Evolutionary conservation across 2,888 invertebrate genomes (phyloP).

Genomic region (Caenorhabditis virilis): DNA sequence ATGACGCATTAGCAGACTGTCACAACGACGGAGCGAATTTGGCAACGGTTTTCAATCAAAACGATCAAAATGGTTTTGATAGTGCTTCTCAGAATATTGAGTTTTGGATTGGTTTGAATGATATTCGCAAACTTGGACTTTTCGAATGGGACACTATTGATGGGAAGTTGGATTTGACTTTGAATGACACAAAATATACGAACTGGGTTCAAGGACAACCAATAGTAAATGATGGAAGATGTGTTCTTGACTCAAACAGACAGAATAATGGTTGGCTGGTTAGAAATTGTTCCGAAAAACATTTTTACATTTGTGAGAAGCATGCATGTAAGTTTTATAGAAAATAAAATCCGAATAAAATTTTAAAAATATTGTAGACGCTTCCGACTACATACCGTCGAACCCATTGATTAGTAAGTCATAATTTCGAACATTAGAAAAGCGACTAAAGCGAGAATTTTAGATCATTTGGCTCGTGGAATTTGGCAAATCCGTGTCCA

Average conservation of each 20-base stretch:
- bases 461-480: conserved; percentile 46
- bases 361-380: conserved; percentile 11
- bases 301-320: conserved; percentile 44
- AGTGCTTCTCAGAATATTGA: conserved; percentile 15
- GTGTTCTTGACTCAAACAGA: conserved; percentile 34
- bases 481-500: conserved; percentile 45
- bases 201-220: conserved; percentile 49
- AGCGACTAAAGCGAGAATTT: conserved; percentile 2
- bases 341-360: not conserved
- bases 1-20: conserved; percentile 39
- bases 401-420: conserved; percentile 22
- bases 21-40: conserved; percentile 34
- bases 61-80: conserved; percentile 26
- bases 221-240: conserved; percentile 10
- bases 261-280: conserved; percentile 28
- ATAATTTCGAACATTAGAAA: not conserved
- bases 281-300: conserved; percentile 27
- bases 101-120: conserved; percentile 54
- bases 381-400: conserved; percentile 20
- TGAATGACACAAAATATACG: conserved; percentile 34
- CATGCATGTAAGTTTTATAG: conserved; percentile 29
- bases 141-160: conserved; percentile 49
- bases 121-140: conserved; percentile 21
- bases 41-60: conserved; percentile 40
- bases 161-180: conserved; percentile 14